Evolutionary conservation across 1,140 invertebrate species (phyloP).

Genomic region (Eumaeus atala): DNA sequence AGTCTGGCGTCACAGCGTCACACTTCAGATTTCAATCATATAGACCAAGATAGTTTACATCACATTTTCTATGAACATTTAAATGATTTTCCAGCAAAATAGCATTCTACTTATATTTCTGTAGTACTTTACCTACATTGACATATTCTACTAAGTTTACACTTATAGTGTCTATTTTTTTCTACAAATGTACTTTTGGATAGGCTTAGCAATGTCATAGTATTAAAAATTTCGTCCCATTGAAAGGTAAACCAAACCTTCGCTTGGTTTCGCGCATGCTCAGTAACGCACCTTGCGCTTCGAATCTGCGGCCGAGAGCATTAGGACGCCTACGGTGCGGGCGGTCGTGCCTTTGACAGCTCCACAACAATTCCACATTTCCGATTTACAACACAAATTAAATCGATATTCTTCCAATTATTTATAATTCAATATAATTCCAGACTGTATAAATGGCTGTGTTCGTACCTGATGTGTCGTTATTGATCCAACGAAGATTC

Average conservation of each 20-base stretch:
- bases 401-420: constrained; percentile 47
- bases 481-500: constrained; percentile 20
- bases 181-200: not conserved
- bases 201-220: not conserved
- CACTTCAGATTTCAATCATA: too few relatives aligned
- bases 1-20: too few relatives aligned
- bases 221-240: constrained; percentile 17
- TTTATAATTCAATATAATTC: constrained; percentile 29
- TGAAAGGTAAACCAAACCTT: constrained; percentile 30
- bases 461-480: constrained; percentile 25
- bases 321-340: constrained; percentile 39
- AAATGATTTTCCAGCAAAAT: too few relatives aligned
- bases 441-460: too few relatives aligned
- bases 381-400: constrained; percentile 33
- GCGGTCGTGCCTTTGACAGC: constrained; percentile 35
- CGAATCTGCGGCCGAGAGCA: constrained; percentile 36
- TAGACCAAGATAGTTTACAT: too few relatives aligned
- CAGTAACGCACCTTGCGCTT: constrained; percentile 40
- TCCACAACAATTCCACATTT: constrained; percentile 18
- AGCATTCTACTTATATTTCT: too few relatives aligned
- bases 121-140: too few relatives aligned
- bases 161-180: not conserved
- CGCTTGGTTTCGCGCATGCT: constrained; percentile 48
- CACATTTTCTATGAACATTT: too few relatives aligned
- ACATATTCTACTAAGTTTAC: too few relatives aligned